Percentiles rank a stretch among this genome's conserved stretches.
These are phyloP conservation scores for Yponomeuta malinellus DNA, from an alignment of 2,888 invertebrate species.

Conservation along the genomic window DNA sequence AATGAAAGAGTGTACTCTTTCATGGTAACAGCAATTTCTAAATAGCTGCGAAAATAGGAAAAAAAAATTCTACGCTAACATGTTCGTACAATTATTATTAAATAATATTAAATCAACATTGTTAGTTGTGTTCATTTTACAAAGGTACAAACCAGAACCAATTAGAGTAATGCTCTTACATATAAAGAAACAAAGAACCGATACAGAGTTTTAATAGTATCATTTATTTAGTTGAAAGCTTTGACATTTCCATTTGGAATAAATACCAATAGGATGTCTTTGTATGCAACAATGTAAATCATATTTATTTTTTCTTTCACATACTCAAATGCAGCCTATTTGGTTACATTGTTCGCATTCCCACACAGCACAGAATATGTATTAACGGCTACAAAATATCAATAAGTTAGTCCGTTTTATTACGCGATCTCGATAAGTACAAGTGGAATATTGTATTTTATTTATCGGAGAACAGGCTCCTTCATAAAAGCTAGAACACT, in stretches of 20 bases:
- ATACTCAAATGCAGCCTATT: not conserved
- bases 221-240: not conserved
- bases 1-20: no score
- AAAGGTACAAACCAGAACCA: not conserved
- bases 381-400: not conserved
- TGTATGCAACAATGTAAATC: not conserved
- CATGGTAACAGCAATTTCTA: no score
- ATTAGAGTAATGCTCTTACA: not conserved
- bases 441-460: not conserved
- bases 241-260: not conserved
- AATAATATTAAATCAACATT: not conserved
- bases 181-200: not conserved
- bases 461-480: not conserved
- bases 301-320: not conserved
- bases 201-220: not conserved
- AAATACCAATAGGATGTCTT: not conserved
- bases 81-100: no score
- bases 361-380: not conserved
- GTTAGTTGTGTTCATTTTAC: not conserved
- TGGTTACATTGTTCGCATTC: not conserved
- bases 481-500: not conserved
- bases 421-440: not conserved
- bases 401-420: conserved; percentile 4
- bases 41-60: no score
- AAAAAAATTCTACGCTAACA: no score